Base-by-base conservation (phyloP, 2,797 vertebrate species). In the Setipinna tenuifilis region DNA sequence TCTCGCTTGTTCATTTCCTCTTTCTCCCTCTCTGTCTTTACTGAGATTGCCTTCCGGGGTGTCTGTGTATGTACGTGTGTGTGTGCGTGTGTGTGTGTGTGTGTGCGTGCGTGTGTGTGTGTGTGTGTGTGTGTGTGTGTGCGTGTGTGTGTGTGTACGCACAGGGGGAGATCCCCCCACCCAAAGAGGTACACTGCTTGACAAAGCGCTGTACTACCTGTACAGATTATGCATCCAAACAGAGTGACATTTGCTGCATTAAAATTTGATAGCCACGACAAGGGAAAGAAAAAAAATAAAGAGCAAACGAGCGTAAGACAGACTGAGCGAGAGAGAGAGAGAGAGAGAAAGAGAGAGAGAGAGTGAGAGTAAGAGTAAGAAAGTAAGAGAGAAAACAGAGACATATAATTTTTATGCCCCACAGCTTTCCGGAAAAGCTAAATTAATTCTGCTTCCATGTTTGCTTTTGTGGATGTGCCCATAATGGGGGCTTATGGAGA, bases 201-300 rank as follows among this genome's bases (percentile, higher is more conserved):
- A 88, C 88, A 87, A 82, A 83, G 71, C 91, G 83, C 35, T 87
- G 65, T 31, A 83, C 88, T 83, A 86, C 82, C 46, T 6, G 28
- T 0, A 71, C 71, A n/a, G 83, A 65, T 54, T 75, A 85, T 54
- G 85, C 46, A 57, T 85, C 87, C 9, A 86, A 89, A 85, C 83
- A 86, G 14, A 82, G n/a, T 82, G 88, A 68, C 87, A 86, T n/a
- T 19, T 61, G 57, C 21, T 17, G 81, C 83, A 88, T 68, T 68
- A 87, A 82, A 65, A 82, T 65, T 41, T 41, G 41, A 85, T 80
- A 84, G 86, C 81, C 54, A 85, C 23, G 68, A 35, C 68, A 35
- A 19, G 68, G 14, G 31, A 35, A 19, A 35, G 16, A 71, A 17
- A 35, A 19, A 71, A 16, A 71, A 4, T 3, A 48, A 10, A 54